Evolutionary conservation across 1,140 invertebrate genomes (phyloP), one percentile per base, ranked within the genome.

Genomic region (Aphaenogaster floridana): DNA sequence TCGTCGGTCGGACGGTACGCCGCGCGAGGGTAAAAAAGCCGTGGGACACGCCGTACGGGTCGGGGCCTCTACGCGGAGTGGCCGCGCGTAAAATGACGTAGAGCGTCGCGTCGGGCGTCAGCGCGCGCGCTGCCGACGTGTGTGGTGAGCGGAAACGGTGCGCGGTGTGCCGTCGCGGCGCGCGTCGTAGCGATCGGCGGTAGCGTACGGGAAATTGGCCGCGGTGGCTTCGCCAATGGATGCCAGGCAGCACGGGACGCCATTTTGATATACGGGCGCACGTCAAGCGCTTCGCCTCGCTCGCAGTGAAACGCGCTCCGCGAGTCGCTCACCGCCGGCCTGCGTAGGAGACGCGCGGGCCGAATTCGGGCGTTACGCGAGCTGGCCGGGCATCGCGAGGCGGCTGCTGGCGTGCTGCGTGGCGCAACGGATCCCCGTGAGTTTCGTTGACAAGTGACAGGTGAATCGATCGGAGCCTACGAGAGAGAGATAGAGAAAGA

Each of bases 221-320:
- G 90, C 80, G 91, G 89, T 89, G 91, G 87, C 90, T 90, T 92
- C 86, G 91, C 88, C 90, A 92, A 94, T 94, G 92, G 92, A 93
- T 93, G 92, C 92, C 91, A 92, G 92, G 90, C 92, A 90, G 93
- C 88, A 88, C 91, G 93, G 86, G 93, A 93, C 93, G 94, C 94
- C 94, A 95, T 95, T 94, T 95, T 95, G 94, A 95, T 94, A 94
- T 95, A 94, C 93, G 93, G 90, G 90, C 91, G 89, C 92, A 93
- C 93, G 92, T 94, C 93, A 94, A 92, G 92, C 90, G 92, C 86
- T 92, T 91, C 89, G 84, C 54, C 69, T 90, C 78, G 66, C n/a
- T 89, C 78, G 89, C 86, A 79, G 87, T 86, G 85, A 87, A 88
- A 90, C 86, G 91, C 91, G 89, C 54, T 89, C 79, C 80, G 76